These are phyloP conservation scores for Muscidifurax raptorellus DNA, from an alignment of 1,140 invertebrate genomes.

Conservation along the genomic window DNA sequence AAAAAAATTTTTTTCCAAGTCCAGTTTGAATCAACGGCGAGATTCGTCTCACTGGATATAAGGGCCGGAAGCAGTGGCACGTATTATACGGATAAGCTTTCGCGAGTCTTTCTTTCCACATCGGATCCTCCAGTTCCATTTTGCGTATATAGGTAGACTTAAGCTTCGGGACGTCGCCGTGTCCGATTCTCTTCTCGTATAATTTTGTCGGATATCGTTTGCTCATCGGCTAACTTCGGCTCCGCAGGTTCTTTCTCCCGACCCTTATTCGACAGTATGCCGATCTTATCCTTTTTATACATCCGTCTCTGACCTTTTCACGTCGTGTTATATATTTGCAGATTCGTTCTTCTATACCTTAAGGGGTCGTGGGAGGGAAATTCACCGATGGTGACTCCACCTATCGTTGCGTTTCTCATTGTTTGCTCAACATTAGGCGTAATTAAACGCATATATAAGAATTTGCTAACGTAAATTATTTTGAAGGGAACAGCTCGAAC, in stretches of 20 bases:
- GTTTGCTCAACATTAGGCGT: too few relatives aligned
- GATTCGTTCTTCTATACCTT: too few relatives aligned
- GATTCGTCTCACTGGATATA: background rate
- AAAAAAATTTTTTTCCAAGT: background rate
- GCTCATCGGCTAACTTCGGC: slow-evolving; percentile 60
- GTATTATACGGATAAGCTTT: slow-evolving; percentile 70
- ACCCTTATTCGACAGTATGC: background rate
- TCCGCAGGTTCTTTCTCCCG: too few relatives aligned
- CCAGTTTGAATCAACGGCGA: background rate
- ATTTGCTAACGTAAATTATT: too few relatives aligned
- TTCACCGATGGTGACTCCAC: too few relatives aligned
- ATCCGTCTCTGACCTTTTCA: too few relatives aligned
- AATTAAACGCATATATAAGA: too few relatives aligned
- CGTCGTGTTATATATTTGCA: background rate
- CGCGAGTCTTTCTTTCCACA: slow-evolving; percentile 54
- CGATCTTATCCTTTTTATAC: background rate
- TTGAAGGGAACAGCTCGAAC: too few relatives aligned
- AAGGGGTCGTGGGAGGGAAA: too few relatives aligned
- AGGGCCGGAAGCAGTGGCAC: slow-evolving; percentile 57
- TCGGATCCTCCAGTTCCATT: background rate
- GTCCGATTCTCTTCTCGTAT: background rate
- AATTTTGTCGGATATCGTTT: slow-evolving; percentile 60
- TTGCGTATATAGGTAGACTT: background rate
- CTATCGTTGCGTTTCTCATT: too few relatives aligned
- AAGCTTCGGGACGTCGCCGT: background rate